Evolutionary conservation across 2,797 vertebrate genomes (phyloP).

Genomic region (Danio aesculapii): DNA sequence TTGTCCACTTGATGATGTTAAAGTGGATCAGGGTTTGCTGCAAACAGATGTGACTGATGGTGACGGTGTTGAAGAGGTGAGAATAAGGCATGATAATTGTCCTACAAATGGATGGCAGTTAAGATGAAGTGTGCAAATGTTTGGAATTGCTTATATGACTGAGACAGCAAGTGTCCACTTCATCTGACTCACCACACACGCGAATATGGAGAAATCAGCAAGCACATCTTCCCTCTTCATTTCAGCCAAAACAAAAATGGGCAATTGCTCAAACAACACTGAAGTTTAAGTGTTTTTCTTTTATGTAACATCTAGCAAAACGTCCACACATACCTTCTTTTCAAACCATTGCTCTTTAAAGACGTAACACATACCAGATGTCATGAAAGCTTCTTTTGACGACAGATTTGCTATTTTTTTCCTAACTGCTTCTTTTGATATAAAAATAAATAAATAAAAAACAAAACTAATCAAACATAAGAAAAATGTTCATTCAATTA

Average conservation of each 20-base stretch:
- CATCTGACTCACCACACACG: background rate
- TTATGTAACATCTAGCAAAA: background rate
- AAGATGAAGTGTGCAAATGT: background rate
- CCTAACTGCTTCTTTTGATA: too few species aligned
- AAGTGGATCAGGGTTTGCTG: slow-evolving; percentile 19
- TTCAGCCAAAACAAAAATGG: background rate
- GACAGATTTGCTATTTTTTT: background rate
- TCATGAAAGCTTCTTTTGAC: background rate
- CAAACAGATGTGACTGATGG: slow-evolving; percentile 46
- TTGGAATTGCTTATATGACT: slow-evolving; percentile 1
- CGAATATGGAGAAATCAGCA: background rate
- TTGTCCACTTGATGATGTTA: background rate
- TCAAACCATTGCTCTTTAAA: background rate
- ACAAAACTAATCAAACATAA: too few species aligned
- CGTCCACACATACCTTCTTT: background rate
- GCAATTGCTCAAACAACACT: background rate
- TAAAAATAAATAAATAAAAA: too few species aligned
- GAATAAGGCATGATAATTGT: slow-evolving; percentile 30
- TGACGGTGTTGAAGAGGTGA: slow-evolving; percentile 31
- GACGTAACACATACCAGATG: background rate
- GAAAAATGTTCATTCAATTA: too few species aligned
- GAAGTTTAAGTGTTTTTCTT: background rate
- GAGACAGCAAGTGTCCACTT: slow-evolving; percentile 23
- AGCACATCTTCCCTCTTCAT: background rate
- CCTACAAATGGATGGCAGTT: slow-evolving; percentile 35